Percentiles rank a stretch among this genome's conserved stretches.
phyloP scores from a whole-genome alignment of 2,113 vertebrate species.

The Microcebus griseorufus region DNA sequence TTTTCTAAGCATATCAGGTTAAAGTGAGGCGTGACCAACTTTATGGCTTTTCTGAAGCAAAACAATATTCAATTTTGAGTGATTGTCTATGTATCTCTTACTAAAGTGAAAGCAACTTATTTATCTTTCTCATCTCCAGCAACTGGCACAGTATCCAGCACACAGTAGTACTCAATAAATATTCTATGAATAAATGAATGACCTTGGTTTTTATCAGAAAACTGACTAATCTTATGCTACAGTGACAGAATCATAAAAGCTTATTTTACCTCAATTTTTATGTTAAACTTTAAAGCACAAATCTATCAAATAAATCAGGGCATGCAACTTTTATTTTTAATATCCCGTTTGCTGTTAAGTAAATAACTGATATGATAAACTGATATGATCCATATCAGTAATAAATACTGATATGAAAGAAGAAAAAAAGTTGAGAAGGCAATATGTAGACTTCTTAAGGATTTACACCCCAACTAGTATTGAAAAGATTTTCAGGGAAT shows the following conservation, averaged over 20 bases:
- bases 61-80: background rate
- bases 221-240: background rate
- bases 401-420: background rate
- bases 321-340: background rate
- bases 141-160: background rate
- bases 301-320: background rate
- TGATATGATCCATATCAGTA: background rate
- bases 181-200: background rate
- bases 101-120: background rate
- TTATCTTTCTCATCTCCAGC: background rate
- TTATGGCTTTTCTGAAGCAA: background rate
- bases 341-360: background rate
- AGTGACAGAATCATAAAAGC: background rate
- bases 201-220: background rate
- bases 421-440: background rate
- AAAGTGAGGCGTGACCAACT: background rate
- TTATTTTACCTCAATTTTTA: conserved; percentile 1
- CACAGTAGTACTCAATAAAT: background rate
- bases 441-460: background rate
- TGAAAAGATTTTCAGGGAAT: background rate
- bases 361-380: conserved; percentile 2
- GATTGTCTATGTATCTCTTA: background rate
- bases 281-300: conserved; percentile 1
- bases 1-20: background rate
- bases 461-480: background rate